A percentile compares a stretch with the other conserved stretches of the same genome.
phyloP scores from a whole-genome alignment of 2,113 vertebrate species.

The Symphodus melops region DNA sequence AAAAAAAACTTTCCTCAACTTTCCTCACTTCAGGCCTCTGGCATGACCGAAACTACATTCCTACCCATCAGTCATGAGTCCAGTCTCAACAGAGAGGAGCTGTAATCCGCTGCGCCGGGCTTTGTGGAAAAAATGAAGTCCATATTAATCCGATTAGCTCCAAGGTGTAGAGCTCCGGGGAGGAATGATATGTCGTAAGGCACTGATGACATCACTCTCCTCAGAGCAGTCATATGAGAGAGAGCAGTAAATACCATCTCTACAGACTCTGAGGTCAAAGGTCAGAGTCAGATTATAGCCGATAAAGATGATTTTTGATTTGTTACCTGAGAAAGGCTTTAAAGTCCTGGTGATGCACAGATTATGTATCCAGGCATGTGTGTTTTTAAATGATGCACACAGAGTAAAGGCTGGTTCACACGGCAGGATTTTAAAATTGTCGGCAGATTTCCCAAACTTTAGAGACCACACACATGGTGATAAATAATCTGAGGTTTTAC shows the following conservation, averaged over 20 bases:
- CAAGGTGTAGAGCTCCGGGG: slow-evolving; percentile 50
- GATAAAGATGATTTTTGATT: neutral
- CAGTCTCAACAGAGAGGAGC: slow-evolving; percentile 51
- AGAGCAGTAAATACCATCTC: neutral
- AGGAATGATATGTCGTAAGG: slow-evolving; percentile 44
- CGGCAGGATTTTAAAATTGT: too few species aligned
- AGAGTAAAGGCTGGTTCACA: too few species aligned
- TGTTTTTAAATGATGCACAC: neutral
- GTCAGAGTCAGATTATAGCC: neutral
- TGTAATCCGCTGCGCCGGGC: slow-evolving; percentile 58
- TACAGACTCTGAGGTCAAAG: neutral
- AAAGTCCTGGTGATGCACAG: neutral
- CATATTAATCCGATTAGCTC: slow-evolving; percentile 75
- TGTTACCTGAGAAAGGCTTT: neutral
- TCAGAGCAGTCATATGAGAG: slow-evolving; percentile 47
- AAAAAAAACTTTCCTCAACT: slow-evolving; percentile 9
- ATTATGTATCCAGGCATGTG: neutral
- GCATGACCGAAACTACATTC: slow-evolving; percentile 28
- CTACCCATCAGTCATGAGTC: slow-evolving; percentile 62
- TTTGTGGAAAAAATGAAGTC: slow-evolving; percentile 62
- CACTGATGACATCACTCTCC: slow-evolving; percentile 38
- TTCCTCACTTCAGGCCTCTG: slow-evolving; percentile 7
- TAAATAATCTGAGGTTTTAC: too few species aligned
- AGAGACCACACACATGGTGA: too few species aligned
- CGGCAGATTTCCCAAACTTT: too few species aligned